These are phyloP conservation scores for Hippocampus abdominalis DNA, from an alignment of 2,113 vertebrate genomes.

Conservation along the genomic window DNA sequence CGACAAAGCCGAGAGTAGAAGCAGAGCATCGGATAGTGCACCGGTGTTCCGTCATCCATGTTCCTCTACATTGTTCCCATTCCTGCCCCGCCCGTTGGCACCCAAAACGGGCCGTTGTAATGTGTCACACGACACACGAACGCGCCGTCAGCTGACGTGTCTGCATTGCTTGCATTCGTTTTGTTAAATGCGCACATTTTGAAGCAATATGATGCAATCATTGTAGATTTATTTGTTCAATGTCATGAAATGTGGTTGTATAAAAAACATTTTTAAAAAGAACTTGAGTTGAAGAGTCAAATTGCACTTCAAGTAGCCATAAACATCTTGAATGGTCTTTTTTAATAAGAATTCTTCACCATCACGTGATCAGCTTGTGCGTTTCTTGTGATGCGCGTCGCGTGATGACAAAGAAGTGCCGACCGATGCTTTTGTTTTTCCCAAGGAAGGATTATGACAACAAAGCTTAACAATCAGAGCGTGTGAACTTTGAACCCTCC, in stretches of 20 bases:
- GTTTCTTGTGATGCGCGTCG: too few relatives aligned
- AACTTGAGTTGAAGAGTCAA: too few relatives aligned
- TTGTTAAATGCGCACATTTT: too few relatives aligned
- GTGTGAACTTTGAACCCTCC: not conserved
- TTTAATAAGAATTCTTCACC: too few relatives aligned
- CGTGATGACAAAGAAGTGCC: too few relatives aligned
- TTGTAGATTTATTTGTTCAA: too few relatives aligned
- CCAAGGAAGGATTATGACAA: not conserved
- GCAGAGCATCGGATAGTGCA: not conserved
- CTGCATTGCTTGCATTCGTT: not conserved
- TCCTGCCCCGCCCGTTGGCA: not conserved
- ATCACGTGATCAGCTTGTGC: too few relatives aligned
- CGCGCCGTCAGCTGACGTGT: not conserved
- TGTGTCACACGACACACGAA: not conserved
- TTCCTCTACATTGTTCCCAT: conserved; percentile 1
- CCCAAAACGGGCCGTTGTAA: not conserved
- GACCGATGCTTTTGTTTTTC: not conserved
- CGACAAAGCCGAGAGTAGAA: not conserved
- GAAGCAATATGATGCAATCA: too few relatives aligned
- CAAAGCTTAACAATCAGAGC: not conserved
- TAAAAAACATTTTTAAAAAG: too few relatives aligned
- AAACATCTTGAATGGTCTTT: too few relatives aligned
- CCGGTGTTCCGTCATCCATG: not conserved
- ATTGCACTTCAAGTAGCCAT: too few relatives aligned
- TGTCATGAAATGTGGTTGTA: too few relatives aligned